Evolutionary conservation across 2,113 vertebrate species (phyloP).

Genomic region (Butorides virescens): DNA sequence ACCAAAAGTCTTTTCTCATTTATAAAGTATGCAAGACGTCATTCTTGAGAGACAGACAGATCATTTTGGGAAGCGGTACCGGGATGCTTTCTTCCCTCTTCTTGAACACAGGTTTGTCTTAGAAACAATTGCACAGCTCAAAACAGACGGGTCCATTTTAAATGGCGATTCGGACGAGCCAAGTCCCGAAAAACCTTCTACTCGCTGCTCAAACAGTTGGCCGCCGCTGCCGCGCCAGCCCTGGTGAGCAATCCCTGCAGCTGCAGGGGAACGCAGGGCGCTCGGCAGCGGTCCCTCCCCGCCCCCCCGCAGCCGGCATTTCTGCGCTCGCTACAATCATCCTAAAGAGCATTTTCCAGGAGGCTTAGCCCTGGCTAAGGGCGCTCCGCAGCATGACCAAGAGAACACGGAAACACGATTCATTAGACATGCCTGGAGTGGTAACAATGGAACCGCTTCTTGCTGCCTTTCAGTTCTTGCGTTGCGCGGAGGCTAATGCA

Average conservation of each 20-base stretch:
- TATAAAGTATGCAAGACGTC: neutral
- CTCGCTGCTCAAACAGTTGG: neutral
- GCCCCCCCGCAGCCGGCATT: neutral
- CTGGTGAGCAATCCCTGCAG: conserved; percentile 15
- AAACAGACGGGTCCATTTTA: too few relatives aligned
- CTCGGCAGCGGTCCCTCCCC: neutral
- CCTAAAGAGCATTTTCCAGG: conserved; percentile 46
- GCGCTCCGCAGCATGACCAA: conserved; percentile 43
- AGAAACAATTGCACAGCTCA: neutral
- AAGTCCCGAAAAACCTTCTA: neutral
- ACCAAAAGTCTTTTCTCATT: neutral
- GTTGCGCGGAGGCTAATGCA: conserved; percentile 15
- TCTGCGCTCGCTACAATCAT: conserved; percentile 8
- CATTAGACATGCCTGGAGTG: conserved; percentile 57
- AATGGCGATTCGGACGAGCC: neutral
- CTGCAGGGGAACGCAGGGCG: conserved; percentile 23
- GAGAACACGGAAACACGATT: conserved; percentile 54
- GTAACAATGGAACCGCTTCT: conserved; percentile 16
- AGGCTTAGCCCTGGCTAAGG: conserved; percentile 49
- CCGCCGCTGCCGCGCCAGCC: neutral
- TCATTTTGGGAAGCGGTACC: neutral
- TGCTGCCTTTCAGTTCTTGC: conserved; percentile 49
- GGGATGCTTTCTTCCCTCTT: neutral
- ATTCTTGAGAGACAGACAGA: neutral
- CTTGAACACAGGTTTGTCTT: neutral